These are phyloP conservation scores for Pseudopodoces humilis DNA, from an alignment of 2,113 vertebrate species.

Conservation along the genomic window DNA sequence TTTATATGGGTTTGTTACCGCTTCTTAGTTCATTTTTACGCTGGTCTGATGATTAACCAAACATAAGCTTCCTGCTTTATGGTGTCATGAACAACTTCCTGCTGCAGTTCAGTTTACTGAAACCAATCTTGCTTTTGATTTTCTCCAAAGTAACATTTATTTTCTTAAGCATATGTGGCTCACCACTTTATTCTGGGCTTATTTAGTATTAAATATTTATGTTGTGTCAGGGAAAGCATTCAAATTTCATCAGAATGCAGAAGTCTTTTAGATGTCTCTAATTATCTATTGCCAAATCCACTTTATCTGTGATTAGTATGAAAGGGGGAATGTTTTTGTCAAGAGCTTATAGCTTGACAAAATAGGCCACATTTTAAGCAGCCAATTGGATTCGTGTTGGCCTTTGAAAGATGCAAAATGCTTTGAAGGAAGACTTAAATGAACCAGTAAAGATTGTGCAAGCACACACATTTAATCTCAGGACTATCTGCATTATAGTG, in stretches of 20 bases:
- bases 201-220: neutral
- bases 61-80: constrained; percentile 18
- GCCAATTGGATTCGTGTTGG: constrained; percentile 45
- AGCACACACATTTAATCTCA: constrained; percentile 43
- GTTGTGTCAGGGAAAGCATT: neutral
- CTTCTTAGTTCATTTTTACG: neutral
- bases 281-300: constrained; percentile 57
- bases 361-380: constrained; percentile 58
- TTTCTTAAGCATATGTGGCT: neutral
- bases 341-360: constrained; percentile 60
- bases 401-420: constrained; percentile 56
- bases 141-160: neutral
- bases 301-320: constrained; percentile 63
- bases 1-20: neutral
- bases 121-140: neutral
- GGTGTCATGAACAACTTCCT: constrained; percentile 38
- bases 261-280: constrained; percentile 33
- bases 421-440: constrained; percentile 67
- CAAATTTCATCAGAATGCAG: neutral
- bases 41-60: constrained; percentile 22
- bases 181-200: neutral
- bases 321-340: constrained; percentile 66
- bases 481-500: constrained; percentile 33
- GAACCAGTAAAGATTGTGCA: constrained; percentile 37
- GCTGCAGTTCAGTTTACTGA: constrained; percentile 20